Evolutionary conservation across 2,888 invertebrate genomes (phyloP).

Genomic region (Platypus cylindrus): DNA sequence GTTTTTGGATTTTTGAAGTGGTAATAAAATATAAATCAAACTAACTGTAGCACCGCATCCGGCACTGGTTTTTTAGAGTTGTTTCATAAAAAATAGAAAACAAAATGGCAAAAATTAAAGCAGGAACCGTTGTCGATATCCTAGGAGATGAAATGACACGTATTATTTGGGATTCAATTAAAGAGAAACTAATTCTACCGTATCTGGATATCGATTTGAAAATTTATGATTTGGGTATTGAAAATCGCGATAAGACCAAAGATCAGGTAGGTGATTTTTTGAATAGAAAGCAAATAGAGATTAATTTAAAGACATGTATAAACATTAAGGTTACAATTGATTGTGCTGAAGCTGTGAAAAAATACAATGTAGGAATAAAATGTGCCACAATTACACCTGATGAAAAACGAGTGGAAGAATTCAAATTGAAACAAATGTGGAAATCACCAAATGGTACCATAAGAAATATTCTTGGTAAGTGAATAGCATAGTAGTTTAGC

Average conservation of each 20-base stretch:
- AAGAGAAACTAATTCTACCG: slow-evolving; percentile 91
- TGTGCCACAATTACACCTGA: slow-evolving; percentile 99
- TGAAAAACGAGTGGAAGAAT: slow-evolving; percentile 84
- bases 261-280: slow-evolving; percentile 58
- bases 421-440: slow-evolving; percentile 82
- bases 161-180: slow-evolving; percentile 97
- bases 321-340: slow-evolving; percentile 95
- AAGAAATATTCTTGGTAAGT: slow-evolving; percentile 55
- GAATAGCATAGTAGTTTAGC: neutral
- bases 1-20: slow-evolving; percentile 1
- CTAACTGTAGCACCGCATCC: too few relatives aligned
- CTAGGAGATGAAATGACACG: slow-evolving; percentile 95
- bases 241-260: slow-evolving; percentile 84
- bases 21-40: neutral
- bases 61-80: too few relatives aligned
- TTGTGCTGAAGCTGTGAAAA: slow-evolving; percentile 91
- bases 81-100: too few relatives aligned
- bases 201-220: slow-evolving; percentile 92
- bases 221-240: slow-evolving; percentile 88
- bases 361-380: slow-evolving; percentile 97
- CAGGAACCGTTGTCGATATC: slow-evolving; percentile 83
- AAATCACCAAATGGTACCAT: slow-evolving; percentile 84
- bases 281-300: neutral
- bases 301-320: too few relatives aligned
- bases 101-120: slow-evolving; percentile 53